Evolutionary conservation across 1,140 invertebrate genomes (phyloP), one percentile per base, ranked within the genome.

Genomic region (Penaeus indicus): DNA sequence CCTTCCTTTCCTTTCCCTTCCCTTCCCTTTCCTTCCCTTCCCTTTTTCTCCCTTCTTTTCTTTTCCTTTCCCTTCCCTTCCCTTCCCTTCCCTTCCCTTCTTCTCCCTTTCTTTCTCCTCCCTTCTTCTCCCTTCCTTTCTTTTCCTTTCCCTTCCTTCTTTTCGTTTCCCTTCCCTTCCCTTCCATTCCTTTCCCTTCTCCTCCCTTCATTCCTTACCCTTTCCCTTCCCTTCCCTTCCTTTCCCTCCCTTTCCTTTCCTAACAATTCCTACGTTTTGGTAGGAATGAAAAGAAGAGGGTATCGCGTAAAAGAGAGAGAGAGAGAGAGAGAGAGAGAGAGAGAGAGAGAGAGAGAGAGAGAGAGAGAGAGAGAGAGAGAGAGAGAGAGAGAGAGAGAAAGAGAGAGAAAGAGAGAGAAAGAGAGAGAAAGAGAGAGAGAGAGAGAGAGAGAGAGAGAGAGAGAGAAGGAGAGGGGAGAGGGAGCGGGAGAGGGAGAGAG

Each of bases 361-460:
- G 32, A 78, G 22, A 3, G 22, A 38, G 22, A 4, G 75, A 21
- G 22, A 21, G 75, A 21, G 32, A 25, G 75, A n/a, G 75, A 78
- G 32, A 25, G 75, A 25, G 19, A 38, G 32, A 25, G 22, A 25
- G 22, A 25, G 19, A 8, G 32, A 21, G 32, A 21, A 10, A 78
- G 22, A 38, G 75, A 38, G 32, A 78, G 75, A 38, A 10, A 78
- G 22, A 38, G 22, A 25, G 75, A 78, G 75, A 78, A 10, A 78
- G 75, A 78, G 75, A 38, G 75, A 78, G 75, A 78, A 10, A 78
- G 75, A 78, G 75, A 78, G 75, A 78, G 32, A 38, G 75, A 78
- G 32, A 78, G 75, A 78, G 75, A 78, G 75, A 78, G 75, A 78
- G 75, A n/a, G 3, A 78, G 75, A 78, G 32, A n/a, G 75, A 38